phyloP scores from a whole-genome alignment of 2,797 vertebrate species.

The Falco berigora region DNA sequence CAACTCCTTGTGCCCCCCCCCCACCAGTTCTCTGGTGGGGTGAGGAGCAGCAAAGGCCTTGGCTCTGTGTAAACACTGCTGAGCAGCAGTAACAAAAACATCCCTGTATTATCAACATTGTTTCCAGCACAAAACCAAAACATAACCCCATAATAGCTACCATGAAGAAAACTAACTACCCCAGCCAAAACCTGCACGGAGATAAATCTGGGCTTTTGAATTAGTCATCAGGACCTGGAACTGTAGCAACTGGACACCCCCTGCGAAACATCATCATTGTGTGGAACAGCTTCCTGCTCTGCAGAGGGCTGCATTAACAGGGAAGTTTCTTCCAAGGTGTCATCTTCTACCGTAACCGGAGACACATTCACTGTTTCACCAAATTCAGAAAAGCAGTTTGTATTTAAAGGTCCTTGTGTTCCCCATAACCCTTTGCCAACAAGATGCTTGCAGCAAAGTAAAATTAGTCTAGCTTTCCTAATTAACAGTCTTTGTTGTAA shows the following conservation, averaged over 20 bases:
- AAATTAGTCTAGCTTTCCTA: background rate
- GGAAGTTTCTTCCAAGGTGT: background rate
- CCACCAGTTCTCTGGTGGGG: too few relatives aligned
- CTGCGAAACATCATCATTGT: background rate
- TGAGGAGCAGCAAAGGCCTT: too few relatives aligned
- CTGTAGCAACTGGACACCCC: fast-evolving
- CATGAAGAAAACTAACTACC: too few relatives aligned
- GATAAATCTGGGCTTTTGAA: background rate
- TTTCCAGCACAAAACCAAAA: too few relatives aligned
- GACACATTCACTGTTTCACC: background rate
- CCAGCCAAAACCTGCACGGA: too few relatives aligned
- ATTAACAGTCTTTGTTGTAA: background rate
- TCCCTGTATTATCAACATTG: too few relatives aligned
- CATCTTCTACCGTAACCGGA: background rate
- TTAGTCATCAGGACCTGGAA: background rate
- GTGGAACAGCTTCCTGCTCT: background rate
- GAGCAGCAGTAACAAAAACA: too few relatives aligned
- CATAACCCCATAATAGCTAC: too few relatives aligned
- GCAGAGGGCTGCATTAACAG: background rate
- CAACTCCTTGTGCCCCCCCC: too few relatives aligned
- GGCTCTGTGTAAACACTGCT: too few relatives aligned
- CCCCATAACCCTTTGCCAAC: background rate
- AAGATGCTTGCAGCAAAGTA: background rate
- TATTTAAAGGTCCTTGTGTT: background rate
- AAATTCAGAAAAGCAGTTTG: background rate